Base-by-base conservation (phyloP, 37 sponge, comb jelly and placozoan genomes). In the Geodia barretti region DNA sequence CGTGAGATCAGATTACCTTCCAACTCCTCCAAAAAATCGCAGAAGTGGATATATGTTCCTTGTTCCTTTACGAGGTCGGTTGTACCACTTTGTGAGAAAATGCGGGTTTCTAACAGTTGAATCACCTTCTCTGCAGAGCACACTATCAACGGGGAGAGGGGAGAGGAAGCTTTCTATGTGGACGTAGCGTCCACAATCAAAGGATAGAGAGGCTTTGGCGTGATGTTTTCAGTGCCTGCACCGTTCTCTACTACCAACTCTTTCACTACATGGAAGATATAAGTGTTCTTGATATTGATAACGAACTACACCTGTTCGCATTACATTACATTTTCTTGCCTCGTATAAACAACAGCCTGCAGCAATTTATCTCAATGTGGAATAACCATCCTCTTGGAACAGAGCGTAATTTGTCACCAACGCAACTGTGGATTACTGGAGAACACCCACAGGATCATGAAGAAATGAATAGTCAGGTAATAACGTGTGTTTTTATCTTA, bases 181-280 rank as follows among this genome's bases (percentile, higher is more conserved):
- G 89, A 3, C 38, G 62, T 2, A 80, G 82, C 31, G 84, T 79
- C 7, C 90, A 89, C 70, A 90, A 90, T 39, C 89, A 88, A 66
- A 31, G 82, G 21, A 82, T 87, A 24, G 88, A 87, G 66, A 39
- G 88, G 61, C 39, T 88, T 7, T 89, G 89, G 89, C 28, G 79
- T 3, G 89, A 89, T 67, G 78, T 89, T 29, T 81, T 73, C 39
- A 67, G 14, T 19, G 78, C 39, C 19, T 80, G 60, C 34, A 64
- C 59, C 24, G 31, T 68, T 47, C 26, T 76, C 5, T 88, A 35
- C 64, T 77, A 82, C 40, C n/a, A 76, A 23, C 58, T 88, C 21
- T 88, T 88, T 59, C 37, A 75, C 66, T 42, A 65, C n/a, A 35
- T 88, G 74, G 83, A 88, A 36, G 89, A 82, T 4, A 60, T 28